Percentiles rank a stretch among this genome's conserved stretches.
Evolutionary conservation across 2,113 vertebrate species (phyloP).

Genomic region (Pitta sordida): DNA sequence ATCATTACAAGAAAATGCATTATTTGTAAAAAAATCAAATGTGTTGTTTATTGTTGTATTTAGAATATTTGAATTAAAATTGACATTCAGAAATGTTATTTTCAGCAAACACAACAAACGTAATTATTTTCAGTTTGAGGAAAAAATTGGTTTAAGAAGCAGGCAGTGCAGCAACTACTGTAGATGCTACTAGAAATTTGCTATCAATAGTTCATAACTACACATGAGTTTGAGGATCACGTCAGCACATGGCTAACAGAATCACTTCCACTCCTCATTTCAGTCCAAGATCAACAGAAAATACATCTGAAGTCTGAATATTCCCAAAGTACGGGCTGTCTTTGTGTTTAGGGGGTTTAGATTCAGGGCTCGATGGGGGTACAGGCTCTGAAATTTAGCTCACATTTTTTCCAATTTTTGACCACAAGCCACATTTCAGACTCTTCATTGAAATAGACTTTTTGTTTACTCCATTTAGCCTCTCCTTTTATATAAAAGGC

Average conservation of each 20-base stretch:
- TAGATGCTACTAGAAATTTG: not conserved
- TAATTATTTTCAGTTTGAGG: not conserved
- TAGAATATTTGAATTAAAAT: not conserved
- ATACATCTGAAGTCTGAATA: not conserved
- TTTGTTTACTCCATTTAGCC: slow-evolving; percentile 22
- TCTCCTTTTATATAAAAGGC: not conserved
- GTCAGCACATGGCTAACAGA: not conserved
- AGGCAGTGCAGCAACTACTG: not conserved
- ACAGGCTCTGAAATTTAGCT: not conserved
- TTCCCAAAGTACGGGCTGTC: not conserved
- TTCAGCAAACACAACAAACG: not conserved
- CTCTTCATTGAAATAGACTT: not conserved
- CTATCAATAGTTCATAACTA: not conserved
- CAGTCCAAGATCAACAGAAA: not conserved
- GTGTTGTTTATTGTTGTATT: not conserved
- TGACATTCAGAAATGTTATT: not conserved
- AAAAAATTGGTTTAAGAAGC: not conserved
- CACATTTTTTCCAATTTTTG: not conserved
- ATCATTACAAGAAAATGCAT: not conserved
- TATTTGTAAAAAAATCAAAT: not conserved
- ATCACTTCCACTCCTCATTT: not conserved
- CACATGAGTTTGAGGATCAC: not conserved
- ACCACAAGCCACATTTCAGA: not conserved
- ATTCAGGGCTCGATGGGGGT: not conserved
- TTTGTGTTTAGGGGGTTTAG: not conserved